These are phyloP conservation scores for Aulostomus chinensis DNA, from an alignment of 2,797 vertebrate genomes.

Conservation along the genomic window DNA sequence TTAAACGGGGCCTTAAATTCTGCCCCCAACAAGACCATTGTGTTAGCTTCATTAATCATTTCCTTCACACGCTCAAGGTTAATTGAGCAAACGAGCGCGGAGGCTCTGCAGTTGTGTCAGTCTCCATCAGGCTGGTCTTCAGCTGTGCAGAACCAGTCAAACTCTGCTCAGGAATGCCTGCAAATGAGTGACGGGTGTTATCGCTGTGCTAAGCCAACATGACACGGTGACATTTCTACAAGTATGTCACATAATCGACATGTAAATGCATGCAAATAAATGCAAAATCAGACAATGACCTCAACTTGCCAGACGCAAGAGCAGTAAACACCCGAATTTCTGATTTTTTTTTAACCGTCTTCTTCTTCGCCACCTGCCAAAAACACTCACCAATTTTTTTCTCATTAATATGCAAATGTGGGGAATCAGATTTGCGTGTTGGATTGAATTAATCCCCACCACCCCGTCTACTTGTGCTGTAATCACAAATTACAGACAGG, in stretches of 20 bases:
- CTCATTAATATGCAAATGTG: slow-evolving; percentile 85
- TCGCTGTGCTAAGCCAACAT: too few species aligned
- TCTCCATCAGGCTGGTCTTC: too few species aligned
- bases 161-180: too few species aligned
- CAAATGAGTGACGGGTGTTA: too few species aligned
- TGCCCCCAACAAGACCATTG: too few species aligned
- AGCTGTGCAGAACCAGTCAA: too few species aligned
- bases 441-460: slow-evolving; percentile 83
- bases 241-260: slow-evolving; percentile 54
- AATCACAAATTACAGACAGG: slow-evolving; percentile 83
- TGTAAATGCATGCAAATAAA: slow-evolving; percentile 79
- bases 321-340: slow-evolving; percentile 73
- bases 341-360: slow-evolving; percentile 63
- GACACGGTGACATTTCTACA: too few species aligned
- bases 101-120: too few species aligned
- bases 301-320: slow-evolving; percentile 69
- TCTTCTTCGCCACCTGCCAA: slow-evolving; percentile 72
- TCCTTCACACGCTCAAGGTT: background rate
- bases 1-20: too few species aligned
- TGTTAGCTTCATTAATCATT: background rate
- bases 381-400: slow-evolving; percentile 74
- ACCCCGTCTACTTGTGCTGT: slow-evolving; percentile 72
- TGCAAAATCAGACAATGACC: slow-evolving; percentile 76
- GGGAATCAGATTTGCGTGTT: slow-evolving; percentile 77
- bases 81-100: too few species aligned